Evolutionary conservation across 2,888 invertebrate species (phyloP).

Genomic region (Ennomos quercinarius): DNA sequence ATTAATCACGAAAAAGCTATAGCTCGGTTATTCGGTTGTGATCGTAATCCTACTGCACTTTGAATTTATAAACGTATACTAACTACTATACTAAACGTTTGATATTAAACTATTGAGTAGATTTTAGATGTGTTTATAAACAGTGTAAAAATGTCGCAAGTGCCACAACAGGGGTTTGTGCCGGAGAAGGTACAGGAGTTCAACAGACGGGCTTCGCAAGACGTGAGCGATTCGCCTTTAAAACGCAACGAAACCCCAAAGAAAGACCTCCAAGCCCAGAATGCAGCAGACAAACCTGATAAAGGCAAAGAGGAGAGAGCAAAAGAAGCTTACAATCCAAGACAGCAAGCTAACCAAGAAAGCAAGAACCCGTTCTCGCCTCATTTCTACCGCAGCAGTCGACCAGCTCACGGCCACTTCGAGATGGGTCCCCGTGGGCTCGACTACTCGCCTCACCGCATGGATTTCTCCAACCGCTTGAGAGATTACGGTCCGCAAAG

Average conservation of each 20-base stretch:
- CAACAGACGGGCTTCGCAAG: conserved; percentile 74
- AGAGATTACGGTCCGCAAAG: conserved; percentile 77
- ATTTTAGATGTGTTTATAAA: conserved; percentile 64
- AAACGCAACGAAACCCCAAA: conserved; percentile 58
- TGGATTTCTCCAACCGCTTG: conserved; percentile 72
- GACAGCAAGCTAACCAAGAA: conserved; percentile 52
- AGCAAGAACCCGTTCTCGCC: conserved; percentile 78
- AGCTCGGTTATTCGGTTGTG: conserved; percentile 42
- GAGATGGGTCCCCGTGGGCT: conserved; percentile 81
- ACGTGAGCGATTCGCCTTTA: conserved; percentile 63
- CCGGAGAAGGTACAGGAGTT: conserved; percentile 79
- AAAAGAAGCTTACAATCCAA: conserved; percentile 56
- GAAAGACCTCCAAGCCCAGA: conserved; percentile 58
- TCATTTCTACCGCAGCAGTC: conserved; percentile 66
- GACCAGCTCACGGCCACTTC: conserved; percentile 73
- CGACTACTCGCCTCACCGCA: conserved; percentile 78
- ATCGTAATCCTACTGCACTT: conserved; percentile 39
- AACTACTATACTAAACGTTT: conserved; percentile 50
- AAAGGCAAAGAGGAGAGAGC: conserved; percentile 58
- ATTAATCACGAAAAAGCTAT: conserved; percentile 11
- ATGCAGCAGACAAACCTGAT: conserved; percentile 53
- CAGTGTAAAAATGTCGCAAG: conserved; percentile 68
- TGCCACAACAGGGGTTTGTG: conserved; percentile 73
- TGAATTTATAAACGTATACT: conserved; percentile 45
- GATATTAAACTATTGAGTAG: conserved; percentile 62